Evolutionary conservation across 2,113 vertebrate genomes (phyloP).

Genomic region (Hiodon tergisus): DNA sequence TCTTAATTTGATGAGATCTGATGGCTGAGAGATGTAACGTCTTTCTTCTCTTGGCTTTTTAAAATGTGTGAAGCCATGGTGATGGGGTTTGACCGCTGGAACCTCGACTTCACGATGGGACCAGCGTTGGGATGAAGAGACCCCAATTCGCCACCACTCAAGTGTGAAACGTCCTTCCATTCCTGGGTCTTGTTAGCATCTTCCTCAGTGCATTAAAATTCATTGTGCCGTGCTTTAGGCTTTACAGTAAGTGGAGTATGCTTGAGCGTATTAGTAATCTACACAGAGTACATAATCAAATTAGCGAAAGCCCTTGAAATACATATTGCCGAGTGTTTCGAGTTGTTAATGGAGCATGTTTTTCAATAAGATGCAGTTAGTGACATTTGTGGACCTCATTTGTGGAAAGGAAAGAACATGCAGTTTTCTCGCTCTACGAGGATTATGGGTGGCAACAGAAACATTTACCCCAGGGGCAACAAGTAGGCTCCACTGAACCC

Average conservation of each 20-base stretch:
- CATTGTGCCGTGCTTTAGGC: slow-evolving; percentile 83
- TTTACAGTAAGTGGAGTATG: slow-evolving; percentile 79
- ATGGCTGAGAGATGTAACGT: slow-evolving; percentile 71
- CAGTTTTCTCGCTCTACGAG: neutral
- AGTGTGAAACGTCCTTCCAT: slow-evolving; percentile 80
- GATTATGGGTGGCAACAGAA: neutral
- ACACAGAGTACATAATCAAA: slow-evolving; percentile 68
- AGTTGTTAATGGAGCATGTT: slow-evolving; percentile 41
- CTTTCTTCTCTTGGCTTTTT: slow-evolving; percentile 79
- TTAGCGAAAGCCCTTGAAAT: slow-evolving; percentile 57
- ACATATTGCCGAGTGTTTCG: slow-evolving; percentile 56
- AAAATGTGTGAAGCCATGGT: slow-evolving; percentile 79
- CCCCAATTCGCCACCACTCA: slow-evolving; percentile 72
- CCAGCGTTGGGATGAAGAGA: slow-evolving; percentile 34
- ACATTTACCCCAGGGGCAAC: neutral
- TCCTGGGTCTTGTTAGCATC: slow-evolving; percentile 82
- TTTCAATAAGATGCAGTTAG: slow-evolving; percentile 27
- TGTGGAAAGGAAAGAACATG: neutral
- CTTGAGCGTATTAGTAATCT: slow-evolving; percentile 66
- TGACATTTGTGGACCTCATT: neutral
- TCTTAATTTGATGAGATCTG: slow-evolving; percentile 74
- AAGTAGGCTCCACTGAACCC: neutral
- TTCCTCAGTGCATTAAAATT: slow-evolving; percentile 85
- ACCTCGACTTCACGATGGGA: slow-evolving; percentile 63
- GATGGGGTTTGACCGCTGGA: slow-evolving; percentile 73